A percentile compares a stretch with the other conserved stretches of the same genome.
phyloP scores from a whole-genome alignment of 2,113 vertebrate genomes.

The Leuciscus idus region DNA sequence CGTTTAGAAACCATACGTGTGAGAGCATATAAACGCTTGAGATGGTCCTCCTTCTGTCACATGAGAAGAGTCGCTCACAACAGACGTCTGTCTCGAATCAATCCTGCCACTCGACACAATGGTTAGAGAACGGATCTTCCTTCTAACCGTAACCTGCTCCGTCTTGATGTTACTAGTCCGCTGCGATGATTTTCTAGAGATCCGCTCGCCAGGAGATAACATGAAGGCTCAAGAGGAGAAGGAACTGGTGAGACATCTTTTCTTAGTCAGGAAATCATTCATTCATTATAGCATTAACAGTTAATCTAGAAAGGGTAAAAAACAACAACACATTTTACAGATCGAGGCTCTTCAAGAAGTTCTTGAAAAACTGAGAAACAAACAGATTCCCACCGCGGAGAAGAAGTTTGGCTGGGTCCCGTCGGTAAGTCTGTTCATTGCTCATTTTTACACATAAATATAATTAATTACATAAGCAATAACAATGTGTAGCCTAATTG shows the following conservation, averaged over 20 bases:
- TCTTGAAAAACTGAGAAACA: constrained; percentile 73
- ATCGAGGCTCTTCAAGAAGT: constrained; percentile 75
- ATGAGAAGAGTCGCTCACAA: not conserved
- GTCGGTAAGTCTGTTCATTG: constrained; percentile 62
- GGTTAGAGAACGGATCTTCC: constrained; percentile 58
- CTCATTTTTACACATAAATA: not conserved
- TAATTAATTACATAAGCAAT: not conserved
- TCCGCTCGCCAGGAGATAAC: constrained; percentile 59
- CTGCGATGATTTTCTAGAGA: constrained; percentile 60
- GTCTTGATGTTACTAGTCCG: constrained; percentile 58
- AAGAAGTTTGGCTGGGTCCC: constrained; percentile 81
- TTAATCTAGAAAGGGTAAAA: not conserved
- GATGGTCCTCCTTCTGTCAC: not conserved
- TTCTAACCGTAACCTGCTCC: constrained; percentile 59
- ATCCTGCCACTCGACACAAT: constrained; percentile 55
- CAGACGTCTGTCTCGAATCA: not conserved
- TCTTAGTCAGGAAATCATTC: not conserved
- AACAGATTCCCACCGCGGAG: constrained; percentile 70
- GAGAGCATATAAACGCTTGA: constrained; percentile 1
- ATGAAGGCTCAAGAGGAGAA: constrained; percentile 67
- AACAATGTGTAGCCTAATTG: not conserved
- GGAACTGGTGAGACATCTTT: constrained; percentile 65
- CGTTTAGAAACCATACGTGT: not conserved
- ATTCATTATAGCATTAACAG: not conserved
- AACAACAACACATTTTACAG: constrained; percentile 56